Base-by-base conservation (phyloP, 2,888 invertebrate genomes). In the Diloba caeruleocephala region DNA sequence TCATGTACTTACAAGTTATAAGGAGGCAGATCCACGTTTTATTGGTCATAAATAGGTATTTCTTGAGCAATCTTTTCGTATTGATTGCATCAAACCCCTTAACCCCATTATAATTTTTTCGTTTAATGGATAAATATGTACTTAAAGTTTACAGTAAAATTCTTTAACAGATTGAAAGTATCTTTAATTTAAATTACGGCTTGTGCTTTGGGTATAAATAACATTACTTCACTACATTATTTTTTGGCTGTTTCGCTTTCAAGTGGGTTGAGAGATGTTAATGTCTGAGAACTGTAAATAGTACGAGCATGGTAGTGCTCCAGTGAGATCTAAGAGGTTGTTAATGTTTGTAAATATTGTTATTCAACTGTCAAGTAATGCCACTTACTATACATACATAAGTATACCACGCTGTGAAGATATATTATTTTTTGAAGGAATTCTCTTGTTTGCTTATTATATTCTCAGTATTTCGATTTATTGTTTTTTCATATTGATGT, bases 341-440 rank as follows among this genome's bases (percentile, higher is more conserved):
- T 89, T 88, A 82, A 83, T 79, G 81, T 82, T 82, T 90, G 90
- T 91, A 91, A 89, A 90, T 91, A 91, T 89, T 87, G 88, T 89
- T 89, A 85, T 78, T 78, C 77, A 79, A 71, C 78, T 84, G 76
- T 85, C 79, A 86, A 87, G 84, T 85, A 85, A 84, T 84, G 83
- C 78, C 81, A 83, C 80, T 55, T 62, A 75, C 78, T 71, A 72
- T 72, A 71, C 49, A 65, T 60, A 65, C 64, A 55, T 77, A 79
- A 80, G 76, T 79, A 73, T 82, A 82, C 57, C 75, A 82, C 78
- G 76, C 82, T 85, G 80, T 84, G 75, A 86, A 86, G 78, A 84
- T 77, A 85, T 76, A 69, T 84, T 87, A 87, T 88, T 88, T 83
- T 83, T 82, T 63, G 75, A 84, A 81, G 58, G 58, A 72, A 79